Percentiles rank a stretch among this genome's conserved stretches.
Evolutionary conservation across 2,113 vertebrate species (phyloP).

Genomic region (Crotalus helleri): DNA sequence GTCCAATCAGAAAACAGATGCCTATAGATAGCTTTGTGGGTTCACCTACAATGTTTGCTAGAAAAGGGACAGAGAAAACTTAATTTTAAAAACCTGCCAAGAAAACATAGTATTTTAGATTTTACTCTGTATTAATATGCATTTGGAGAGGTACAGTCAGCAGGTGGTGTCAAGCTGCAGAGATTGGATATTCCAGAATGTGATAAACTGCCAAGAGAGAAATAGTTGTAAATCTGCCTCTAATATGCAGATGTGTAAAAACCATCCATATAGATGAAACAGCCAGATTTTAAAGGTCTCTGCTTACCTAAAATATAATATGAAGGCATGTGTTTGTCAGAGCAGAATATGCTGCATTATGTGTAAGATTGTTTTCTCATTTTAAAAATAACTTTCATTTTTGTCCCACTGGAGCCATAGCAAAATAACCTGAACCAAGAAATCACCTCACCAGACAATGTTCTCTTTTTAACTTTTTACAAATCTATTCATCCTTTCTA

Average conservation of each 20-base stretch:
- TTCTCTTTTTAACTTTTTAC: neutral
- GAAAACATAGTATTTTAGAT: neutral
- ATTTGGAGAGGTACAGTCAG: neutral
- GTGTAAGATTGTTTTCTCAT: neutral
- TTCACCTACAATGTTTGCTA: neutral
- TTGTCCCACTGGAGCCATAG: neutral
- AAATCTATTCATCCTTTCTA: neutral
- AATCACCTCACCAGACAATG: neutral
- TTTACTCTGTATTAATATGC: neutral
- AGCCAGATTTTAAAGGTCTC: neutral
- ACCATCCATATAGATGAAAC: neutral
- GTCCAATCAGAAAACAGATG: neutral
- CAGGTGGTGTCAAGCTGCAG: neutral
- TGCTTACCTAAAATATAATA: neutral
- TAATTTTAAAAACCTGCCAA: neutral
- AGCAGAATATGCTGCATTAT: neutral
- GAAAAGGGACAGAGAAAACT: neutral
- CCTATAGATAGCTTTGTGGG: neutral
- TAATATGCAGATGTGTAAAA: neutral
- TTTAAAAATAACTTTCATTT: neutral
- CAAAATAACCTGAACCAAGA: neutral
- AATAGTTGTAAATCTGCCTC: neutral
- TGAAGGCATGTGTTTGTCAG: accelerated
- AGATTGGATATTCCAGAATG: neutral
- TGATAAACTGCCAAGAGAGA: neutral